A percentile compares a stretch with the other conserved stretches of the same genome.
Conservation (phyloP, 2,113 vertebrate species). For the Rana temporaria region DNA sequence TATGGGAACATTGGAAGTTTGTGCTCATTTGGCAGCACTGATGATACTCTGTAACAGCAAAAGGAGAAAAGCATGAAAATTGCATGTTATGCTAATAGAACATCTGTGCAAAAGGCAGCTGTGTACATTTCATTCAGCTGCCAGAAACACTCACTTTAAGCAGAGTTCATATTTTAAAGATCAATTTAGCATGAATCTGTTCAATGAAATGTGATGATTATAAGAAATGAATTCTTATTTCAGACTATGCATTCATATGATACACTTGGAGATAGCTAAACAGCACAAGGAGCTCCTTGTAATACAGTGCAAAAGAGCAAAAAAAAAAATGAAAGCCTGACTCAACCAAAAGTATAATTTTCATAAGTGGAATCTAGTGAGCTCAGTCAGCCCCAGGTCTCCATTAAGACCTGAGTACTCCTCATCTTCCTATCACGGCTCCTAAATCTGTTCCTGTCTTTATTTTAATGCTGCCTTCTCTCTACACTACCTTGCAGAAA, state of each 20-base stretch:
- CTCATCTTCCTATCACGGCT: no score
- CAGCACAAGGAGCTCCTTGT: not conserved
- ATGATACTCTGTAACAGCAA: slow-evolving; percentile 30
- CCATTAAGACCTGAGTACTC: no score
- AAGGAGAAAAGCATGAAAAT: slow-evolving; percentile 44
- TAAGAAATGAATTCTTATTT: not conserved
- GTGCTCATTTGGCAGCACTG: slow-evolving; percentile 28
- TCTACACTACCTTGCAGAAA: no score
- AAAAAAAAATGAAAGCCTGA: no score
- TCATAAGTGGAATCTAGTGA: no score
- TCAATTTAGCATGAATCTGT: slow-evolving; percentile 44
- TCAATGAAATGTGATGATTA: slow-evolving; percentile 35
- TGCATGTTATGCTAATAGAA: slow-evolving; percentile 56
- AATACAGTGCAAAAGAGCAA: not conserved
- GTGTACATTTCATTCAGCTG: slow-evolving; percentile 35
- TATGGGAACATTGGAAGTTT: slow-evolving; percentile 29
- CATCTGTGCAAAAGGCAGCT: slow-evolving; percentile 55
- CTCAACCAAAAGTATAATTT: no score
- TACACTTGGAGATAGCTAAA: not conserved
- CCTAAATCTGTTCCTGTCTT: no score
- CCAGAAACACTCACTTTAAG: slow-evolving; percentile 13
- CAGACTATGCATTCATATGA: slow-evolving; percentile 5
- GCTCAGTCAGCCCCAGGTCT: no score
- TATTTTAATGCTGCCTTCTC: no score
- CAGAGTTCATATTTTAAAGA: slow-evolving; percentile 46